These are phyloP conservation scores for Hecatera dysodea DNA, from an alignment of 2,888 invertebrate species.

Conservation along the genomic window DNA sequence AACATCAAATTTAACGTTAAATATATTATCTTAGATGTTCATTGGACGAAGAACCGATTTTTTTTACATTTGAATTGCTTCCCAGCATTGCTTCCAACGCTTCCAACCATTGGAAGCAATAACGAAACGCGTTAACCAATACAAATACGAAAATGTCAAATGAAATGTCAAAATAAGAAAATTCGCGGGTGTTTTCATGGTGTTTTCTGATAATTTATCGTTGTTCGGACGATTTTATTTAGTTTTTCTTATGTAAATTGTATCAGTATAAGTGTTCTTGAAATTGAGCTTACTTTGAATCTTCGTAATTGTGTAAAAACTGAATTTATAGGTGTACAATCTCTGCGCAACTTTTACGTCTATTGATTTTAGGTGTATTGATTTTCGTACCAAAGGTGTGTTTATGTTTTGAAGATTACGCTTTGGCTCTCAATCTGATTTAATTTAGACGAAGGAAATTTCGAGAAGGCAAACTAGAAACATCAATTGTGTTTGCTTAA, in stretches of 20 bases:
- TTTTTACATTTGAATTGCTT: too few species aligned
- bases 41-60: too few species aligned
- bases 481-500: neutral
- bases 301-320: neutral
- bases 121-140: constrained; percentile 15
- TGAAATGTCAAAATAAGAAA: constrained; percentile 59
- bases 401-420: constrained; percentile 19
- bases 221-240: neutral
- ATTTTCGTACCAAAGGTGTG: constrained; percentile 48
- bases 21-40: too few species aligned
- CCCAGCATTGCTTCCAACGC: too few species aligned
- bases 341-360: constrained; percentile 39
- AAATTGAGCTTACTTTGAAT: neutral
- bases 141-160: neutral
- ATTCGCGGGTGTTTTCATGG: constrained; percentile 65
- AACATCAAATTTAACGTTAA: too few species aligned
- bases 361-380: constrained; percentile 64
- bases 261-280: neutral
- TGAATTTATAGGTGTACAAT: neutral
- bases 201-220: constrained; percentile 40
- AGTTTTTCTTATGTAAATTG: constrained; percentile 1
- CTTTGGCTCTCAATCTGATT: neutral
- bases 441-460: neutral
- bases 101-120: too few species aligned
- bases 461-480: neutral